phyloP scores from a whole-genome alignment of 2,113 vertebrate genomes.

The Hepsetus odoe region DNA sequence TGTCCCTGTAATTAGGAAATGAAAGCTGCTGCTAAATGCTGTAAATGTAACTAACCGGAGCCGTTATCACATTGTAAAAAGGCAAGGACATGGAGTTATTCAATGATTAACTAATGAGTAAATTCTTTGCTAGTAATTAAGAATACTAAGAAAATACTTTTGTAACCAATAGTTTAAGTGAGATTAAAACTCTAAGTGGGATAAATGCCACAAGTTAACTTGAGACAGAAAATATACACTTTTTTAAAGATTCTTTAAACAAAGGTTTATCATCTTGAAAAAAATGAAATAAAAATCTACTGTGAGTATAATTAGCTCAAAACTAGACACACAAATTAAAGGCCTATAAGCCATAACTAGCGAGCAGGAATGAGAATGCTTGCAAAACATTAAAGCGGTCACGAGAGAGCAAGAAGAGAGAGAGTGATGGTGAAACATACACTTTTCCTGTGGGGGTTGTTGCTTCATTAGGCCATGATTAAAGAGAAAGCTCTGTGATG shows the following conservation, averaged over 20 bases:
- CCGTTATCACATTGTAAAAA: not conserved
- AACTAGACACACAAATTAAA: not conserved
- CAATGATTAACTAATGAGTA: not conserved
- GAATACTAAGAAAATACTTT: not conserved
- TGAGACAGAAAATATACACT: not conserved
- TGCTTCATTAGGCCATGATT: conserved; percentile 30
- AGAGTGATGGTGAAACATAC: not conserved
- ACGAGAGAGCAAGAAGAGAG: not conserved
- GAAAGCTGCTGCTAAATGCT: too few relatives aligned
- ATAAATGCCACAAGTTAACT: not conserved
- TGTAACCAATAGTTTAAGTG: not conserved
- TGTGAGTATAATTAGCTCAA: not conserved
- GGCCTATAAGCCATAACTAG: not conserved
- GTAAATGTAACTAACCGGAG: not conserved
- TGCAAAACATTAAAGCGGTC: not conserved
- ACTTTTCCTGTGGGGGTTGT: conserved; percentile 15
- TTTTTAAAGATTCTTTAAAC: not conserved
- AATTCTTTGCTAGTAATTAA: not conserved
- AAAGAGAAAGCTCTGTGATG: conserved; percentile 15
- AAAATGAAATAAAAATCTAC: too few relatives aligned
- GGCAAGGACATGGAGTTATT: not conserved
- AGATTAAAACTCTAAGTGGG: not conserved
- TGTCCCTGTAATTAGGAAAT: too few relatives aligned
- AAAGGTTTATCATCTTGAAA: not conserved
- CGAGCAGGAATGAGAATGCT: not conserved